Evolutionary conservation across 2,888 invertebrate species (phyloP), one percentile per base, ranked within the genome.

Genomic region (Desoria tigrina): DNA sequence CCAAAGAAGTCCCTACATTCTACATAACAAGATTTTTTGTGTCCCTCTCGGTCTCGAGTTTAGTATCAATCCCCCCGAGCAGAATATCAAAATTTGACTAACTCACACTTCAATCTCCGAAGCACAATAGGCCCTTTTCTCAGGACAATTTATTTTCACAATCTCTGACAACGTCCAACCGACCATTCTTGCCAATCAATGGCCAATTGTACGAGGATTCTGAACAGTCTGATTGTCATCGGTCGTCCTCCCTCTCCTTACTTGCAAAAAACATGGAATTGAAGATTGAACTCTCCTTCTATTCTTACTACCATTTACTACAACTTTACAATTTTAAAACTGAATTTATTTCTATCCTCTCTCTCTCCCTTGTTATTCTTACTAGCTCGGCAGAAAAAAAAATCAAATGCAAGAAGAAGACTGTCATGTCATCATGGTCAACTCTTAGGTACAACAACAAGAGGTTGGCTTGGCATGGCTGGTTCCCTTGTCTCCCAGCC

Each of bases 191-290:
- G 58, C 58, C 58, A 58, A 58, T 58, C 58, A 58, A 58, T 58
- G 58, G 49, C 45, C 58, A 58, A 58, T 58, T 58, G 58, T 58
- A n/a, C n/a, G 58, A 58, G 58, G 24, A 58, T 58, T 49, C 24
- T 45, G 58, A 58, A 58, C 58, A 58, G 45, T 57, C 57, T 58
- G 58, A 58, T 58, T 58, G 58, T 58, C 58, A 58, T 58, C 58
- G 24, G 37, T 28, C 32, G 32, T 32, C 55, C 55, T 4, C 58
- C 24, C 42, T 57, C 27, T 27, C 21, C 24, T 32, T n/a, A n/a
- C n/a, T 49, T 18, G 49, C 49, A 51, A 51, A 51, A 51, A 51
- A 51, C 7, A 9, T 37, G 27, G 32, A 32, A 9, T 21, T 28
- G n/a, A 6, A 18, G 27, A 28, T 32, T 37, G 42, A 57, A 4